Evolutionary conservation across 2,113 vertebrate species (phyloP).

Genomic region (Colossoma macropomum): DNA sequence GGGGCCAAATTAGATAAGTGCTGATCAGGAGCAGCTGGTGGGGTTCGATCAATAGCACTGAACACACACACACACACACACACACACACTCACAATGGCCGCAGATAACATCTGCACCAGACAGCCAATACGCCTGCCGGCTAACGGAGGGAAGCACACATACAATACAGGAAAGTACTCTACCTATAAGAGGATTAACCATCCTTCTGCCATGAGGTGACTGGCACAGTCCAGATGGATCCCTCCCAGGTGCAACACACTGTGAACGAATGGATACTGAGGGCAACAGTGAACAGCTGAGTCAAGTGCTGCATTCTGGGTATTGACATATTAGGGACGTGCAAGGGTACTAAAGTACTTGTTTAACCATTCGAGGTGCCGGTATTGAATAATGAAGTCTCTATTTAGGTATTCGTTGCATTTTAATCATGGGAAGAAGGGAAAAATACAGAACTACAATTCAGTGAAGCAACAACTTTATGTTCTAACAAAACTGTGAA

Average conservation of each 20-base stretch:
- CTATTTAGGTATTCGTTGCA: too few relatives aligned
- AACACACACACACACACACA: constrained; percentile 43
- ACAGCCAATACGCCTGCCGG: constrained; percentile 51
- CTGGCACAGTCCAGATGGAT: constrained; percentile 70
- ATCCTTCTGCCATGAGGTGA: constrained; percentile 66
- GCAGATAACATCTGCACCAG: constrained; percentile 70
- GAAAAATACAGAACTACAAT: too few relatives aligned
- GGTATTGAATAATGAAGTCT: too few relatives aligned
- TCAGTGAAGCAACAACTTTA: too few relatives aligned
- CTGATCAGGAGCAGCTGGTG: constrained; percentile 74
- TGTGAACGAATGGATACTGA: constrained; percentile 16
- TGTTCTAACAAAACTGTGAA: too few relatives aligned
- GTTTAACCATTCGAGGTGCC: too few relatives aligned
- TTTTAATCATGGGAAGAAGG: too few relatives aligned
- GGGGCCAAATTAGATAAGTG: constrained; percentile 71
- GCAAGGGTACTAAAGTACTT: too few relatives aligned
- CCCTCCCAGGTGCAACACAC: constrained; percentile 54
- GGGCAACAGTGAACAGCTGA: constrained; percentile 30
- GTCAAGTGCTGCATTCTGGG: constrained; percentile 29
- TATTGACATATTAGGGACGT: too few relatives aligned
- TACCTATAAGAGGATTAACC: constrained; percentile 74
- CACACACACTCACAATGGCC: constrained; percentile 13
- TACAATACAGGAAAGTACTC: constrained; percentile 58
- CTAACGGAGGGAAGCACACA: constrained; percentile 14
- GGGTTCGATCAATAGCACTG: constrained; percentile 70